Conservation (phyloP, 92 coral and sea anemone genomes). For the Bergia puertoricense region DNA sequence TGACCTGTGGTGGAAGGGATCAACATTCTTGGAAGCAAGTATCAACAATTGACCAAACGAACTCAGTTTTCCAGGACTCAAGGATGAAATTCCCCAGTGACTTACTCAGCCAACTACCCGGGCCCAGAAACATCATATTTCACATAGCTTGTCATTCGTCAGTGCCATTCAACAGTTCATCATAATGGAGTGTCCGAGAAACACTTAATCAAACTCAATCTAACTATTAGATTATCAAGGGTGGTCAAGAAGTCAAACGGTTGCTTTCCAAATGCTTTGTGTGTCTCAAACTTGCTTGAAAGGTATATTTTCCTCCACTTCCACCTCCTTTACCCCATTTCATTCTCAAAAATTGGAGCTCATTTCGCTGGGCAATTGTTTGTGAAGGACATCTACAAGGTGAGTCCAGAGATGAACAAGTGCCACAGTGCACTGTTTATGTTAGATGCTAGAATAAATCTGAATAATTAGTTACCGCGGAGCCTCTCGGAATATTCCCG, state of each 20-base stretch:
- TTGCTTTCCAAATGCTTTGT: slow-evolving; percentile 12
- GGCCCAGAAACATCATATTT: neutral
- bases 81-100: neutral
- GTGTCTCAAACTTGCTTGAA: neutral
- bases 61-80: neutral
- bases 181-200: slow-evolving; percentile 12
- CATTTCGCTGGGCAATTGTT: neutral
- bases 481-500: too few relatives aligned
- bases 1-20: slow-evolving; percentile 33
- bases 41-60: slow-evolving; percentile 10
- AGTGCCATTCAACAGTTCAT: neutral
- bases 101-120: neutral
- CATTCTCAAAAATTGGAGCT: neutral
- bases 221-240: neutral
- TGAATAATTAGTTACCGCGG: too few relatives aligned
- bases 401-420: neutral
- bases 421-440: neutral
- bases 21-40: neutral
- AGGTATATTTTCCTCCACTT: slow-evolving; percentile 19
- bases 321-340: slow-evolving; percentile 23
- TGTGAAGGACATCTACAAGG: neutral
- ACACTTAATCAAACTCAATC: slow-evolving; percentile 15
- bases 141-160: slow-evolving; percentile 6
- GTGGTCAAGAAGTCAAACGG: slow-evolving; percentile 6
- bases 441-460: too few relatives aligned